Conservation (phyloP, 2,113 vertebrate genomes). For the Mionectes macconnelli region DNA sequence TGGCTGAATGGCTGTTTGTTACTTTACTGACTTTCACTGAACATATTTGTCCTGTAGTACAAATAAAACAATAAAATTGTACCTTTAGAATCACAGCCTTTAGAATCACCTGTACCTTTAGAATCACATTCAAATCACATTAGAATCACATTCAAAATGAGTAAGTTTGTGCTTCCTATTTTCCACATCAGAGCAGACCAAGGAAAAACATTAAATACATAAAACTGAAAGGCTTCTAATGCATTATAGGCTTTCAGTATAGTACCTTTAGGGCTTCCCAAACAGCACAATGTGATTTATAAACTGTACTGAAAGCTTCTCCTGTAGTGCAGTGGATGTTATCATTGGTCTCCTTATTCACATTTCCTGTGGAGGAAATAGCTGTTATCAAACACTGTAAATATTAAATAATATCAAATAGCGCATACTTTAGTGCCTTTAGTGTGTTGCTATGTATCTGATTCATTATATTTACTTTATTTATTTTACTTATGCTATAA, state of each 20-base stretch:
- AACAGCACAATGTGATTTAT: conserved; percentile 39
- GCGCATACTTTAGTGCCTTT: background rate
- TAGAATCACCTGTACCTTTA: background rate
- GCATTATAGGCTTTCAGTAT: background rate
- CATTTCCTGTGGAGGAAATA: conserved; percentile 53
- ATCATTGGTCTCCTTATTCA: conserved; percentile 15
- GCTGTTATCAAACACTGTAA: conserved; percentile 14
- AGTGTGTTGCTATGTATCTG: background rate
- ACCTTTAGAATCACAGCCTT: background rate
- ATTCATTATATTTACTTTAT: conserved; percentile 8
- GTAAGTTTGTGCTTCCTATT: background rate
- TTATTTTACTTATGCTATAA: background rate
- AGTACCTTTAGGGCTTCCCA: conserved; percentile 16
- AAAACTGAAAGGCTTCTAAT: conserved; percentile 28
- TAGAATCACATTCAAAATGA: background rate
- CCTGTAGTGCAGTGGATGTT: background rate
- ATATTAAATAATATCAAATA: conserved; percentile 47
- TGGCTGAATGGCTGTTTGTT: background rate
- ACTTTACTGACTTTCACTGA: background rate
- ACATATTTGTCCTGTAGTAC: background rate
- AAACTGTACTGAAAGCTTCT: conserved; percentile 36
- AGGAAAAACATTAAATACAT: conserved; percentile 1
- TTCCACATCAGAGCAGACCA: conserved; percentile 2
- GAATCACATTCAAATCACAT: no score
- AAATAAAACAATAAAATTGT: background rate